Base-by-base conservation (phyloP, 2,888 invertebrate species). In the Agrilus cyanescens region DNA sequence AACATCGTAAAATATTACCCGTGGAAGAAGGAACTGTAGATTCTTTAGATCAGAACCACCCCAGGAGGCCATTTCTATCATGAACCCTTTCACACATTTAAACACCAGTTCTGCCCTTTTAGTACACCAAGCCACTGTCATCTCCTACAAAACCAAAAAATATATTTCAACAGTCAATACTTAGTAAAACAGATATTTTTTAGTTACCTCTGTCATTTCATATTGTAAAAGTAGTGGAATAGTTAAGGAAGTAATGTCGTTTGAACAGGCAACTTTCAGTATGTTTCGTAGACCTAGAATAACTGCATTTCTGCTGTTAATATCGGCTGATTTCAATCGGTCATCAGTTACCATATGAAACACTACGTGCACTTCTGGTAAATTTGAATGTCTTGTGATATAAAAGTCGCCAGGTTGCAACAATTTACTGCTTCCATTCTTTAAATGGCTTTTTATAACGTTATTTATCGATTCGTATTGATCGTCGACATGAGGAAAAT, bases 1-100 rank as follows among this genome's bases (percentile, higher is more conserved):
- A 10, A 16, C 4, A 36, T 4, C 7, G 2, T 7, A 16, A 37
- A 12, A 25, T 16, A 45, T 57, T 66, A 81, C 82, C 69, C 81
- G 77, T 3, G 94, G 93, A 39, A 91, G 78, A 45, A 91, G 70
- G 62, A 88, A 87, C 63, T 85, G 85, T 20, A 94, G 73, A 63
- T 85, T 95, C 69, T 87, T 86, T 49, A 90, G 71, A 67, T 87
- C 88, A 0, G 87, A 84, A 29, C 90, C 90, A 47, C 90, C 90
- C 82, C 91, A 86, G 1, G 91, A 87, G 7, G 88, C 85, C 75
- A 93, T 90, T 73, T 98, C 98, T 67, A 99, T 93, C 88, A 98
- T 89, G 68, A 97, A 98, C 3, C 98, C 98, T 71, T 98, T 99
- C 40, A 95, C 89, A 69, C 98, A 99, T 70, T 99, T 98, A 60